Evolutionary conservation across 2,797 vertebrate genomes (phyloP), one percentile per base, ranked within the genome.

Genomic region (Anguilla obscura): DNA sequence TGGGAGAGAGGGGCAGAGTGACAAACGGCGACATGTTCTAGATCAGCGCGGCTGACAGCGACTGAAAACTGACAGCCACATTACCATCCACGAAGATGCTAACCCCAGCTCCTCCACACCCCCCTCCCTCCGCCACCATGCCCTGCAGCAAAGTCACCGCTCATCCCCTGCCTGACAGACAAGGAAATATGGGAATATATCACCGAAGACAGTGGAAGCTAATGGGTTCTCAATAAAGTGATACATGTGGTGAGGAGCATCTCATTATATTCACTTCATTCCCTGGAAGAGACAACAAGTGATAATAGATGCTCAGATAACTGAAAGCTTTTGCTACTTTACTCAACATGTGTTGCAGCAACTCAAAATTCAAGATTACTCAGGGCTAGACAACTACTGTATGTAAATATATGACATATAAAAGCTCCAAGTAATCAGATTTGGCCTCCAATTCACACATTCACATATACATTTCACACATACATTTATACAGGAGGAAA

Each of bases 121-220:
- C 79, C 45, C 24, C 16, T 45, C 79, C 45, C 24, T 21, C 45
- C 7, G 2, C 40, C 45, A 9, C 79, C 79, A n/a, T 82, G 79
- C 79, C 79, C 79, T 21, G 24, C 79, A 82, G 79, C 79, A 82
- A 82, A 82, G 79, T 82, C 79, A 82, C 79, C 40, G 8, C 45
- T 82, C 79, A 82, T 82, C 79, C 79, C 45, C 79, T 24, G 40
- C 21, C 12, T 48, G 79, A 82, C 79, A 82, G 79, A 82, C 79
- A 82, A 24, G 45, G 40, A 82, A 82, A 82, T 82, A 50, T 82
- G 79, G 79, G 79, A 48, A 50, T 82, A n/a, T 82, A 82, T 82
- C 21, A n/a, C 79, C 45, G n/a, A 45, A 82, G 45, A 82, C 45
- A 33, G 40, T 24, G 74, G 79, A 50, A 82, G 40, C 40, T 82